Evolutionary conservation across 1,140 invertebrate genomes (phyloP).

Genomic region (Sinonovacula constricta): DNA sequence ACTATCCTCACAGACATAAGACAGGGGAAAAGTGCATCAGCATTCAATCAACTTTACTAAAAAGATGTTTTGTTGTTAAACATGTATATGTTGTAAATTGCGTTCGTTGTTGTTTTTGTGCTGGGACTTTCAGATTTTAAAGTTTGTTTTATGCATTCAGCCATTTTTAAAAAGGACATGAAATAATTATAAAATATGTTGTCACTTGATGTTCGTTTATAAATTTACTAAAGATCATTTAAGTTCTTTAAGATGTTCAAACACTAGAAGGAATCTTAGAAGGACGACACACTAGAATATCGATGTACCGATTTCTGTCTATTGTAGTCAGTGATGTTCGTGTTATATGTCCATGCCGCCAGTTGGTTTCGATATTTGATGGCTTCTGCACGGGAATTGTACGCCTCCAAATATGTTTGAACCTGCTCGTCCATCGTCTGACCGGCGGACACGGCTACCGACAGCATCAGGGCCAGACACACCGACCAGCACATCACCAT

Average conservation of each 20-base stretch:
- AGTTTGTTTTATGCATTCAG: no score
- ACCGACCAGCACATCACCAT: no score
- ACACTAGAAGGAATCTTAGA: not conserved
- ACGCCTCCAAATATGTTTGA: slow-evolving; percentile 1
- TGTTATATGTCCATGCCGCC: slow-evolving; percentile 60
- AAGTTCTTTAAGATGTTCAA: not conserved
- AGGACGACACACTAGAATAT: not conserved
- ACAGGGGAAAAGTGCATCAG: no score
- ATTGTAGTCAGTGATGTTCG: slow-evolving; percentile 70
- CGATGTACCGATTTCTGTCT: slow-evolving; percentile 55
- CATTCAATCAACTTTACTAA: no score
- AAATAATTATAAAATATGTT: not conserved
- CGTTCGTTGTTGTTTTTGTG: no score
- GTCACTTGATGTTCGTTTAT: not conserved
- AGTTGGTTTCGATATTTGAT: slow-evolving; percentile 15
- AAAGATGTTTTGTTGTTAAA: no score
- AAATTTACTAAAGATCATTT: not conserved
- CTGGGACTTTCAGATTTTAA: no score
- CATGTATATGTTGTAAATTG: no score
- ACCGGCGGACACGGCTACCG: not conserved
- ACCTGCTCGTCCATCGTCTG: not conserved
- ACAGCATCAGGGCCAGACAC: not conserved
- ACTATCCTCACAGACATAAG: no score
- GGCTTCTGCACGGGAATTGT: slow-evolving; percentile 10
- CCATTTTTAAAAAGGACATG: not conserved